These are phyloP conservation scores for Clamator glandarius DNA, from an alignment of 2,797 vertebrate genomes.

Conservation along the genomic window DNA sequence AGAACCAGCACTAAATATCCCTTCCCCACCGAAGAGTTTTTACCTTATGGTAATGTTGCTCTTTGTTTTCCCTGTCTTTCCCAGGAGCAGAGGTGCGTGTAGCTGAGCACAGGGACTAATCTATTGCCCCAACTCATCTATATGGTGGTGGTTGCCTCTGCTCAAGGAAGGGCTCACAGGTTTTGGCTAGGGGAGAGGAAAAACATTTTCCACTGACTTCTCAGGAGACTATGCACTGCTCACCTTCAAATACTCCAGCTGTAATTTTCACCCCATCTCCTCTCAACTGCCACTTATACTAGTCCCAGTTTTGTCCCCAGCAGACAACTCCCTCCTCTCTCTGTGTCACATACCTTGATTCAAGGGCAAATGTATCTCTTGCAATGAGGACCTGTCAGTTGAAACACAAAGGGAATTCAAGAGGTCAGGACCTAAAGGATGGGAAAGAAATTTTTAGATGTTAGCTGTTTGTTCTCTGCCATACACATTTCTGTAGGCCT, in stretches of 20 bases:
- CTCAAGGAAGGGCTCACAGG: not conserved
- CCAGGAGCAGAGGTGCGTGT: not conserved
- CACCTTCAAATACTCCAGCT: not conserved
- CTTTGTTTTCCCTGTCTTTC: slow-evolving; percentile 59
- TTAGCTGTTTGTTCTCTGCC: not conserved
- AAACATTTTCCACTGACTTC: not conserved
- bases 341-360: rapidly evolving
- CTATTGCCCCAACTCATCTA: not conserved
- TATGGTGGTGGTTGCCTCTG: not conserved
- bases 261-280: not conserved
- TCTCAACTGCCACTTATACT: rapidly evolving
- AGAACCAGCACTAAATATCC: slow-evolving; percentile 67
- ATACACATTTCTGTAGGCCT: rapidly evolving
- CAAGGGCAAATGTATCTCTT: not conserved
- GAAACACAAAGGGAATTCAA: not conserved
- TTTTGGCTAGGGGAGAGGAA: not conserved
- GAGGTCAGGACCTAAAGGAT: not conserved
- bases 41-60: slow-evolving; percentile 59
- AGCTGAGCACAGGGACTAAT: not conserved
- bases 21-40: slow-evolving; percentile 58
- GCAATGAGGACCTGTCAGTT: not conserved
- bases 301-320: not conserved
- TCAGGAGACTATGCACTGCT: not conserved
- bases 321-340: not conserved
- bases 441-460: not conserved